Evolutionary conservation across 2,888 invertebrate genomes (phyloP).

Genomic region (Agriopis marginaria): DNA sequence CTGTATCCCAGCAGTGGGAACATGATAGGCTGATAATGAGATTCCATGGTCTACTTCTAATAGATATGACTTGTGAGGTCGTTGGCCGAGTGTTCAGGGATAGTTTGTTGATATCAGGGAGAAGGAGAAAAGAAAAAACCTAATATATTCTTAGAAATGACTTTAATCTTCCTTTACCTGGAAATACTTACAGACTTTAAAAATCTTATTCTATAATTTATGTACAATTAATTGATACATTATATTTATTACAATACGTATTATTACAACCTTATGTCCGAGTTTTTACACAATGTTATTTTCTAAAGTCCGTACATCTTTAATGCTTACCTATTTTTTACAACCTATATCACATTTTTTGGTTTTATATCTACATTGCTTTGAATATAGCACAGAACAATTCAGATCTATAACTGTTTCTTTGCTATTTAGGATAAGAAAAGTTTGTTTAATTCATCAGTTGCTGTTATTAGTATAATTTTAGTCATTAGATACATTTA

Average conservation of each 20-base stretch:
- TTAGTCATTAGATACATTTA: neutral
- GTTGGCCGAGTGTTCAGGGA: neutral
- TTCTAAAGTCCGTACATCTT: constrained; percentile 68
- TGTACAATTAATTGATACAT: constrained; percentile 74
- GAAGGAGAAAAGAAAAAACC: constrained; percentile 1
- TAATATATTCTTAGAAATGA: constrained; percentile 76
- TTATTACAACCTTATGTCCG: constrained; percentile 62
- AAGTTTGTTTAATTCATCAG: neutral
- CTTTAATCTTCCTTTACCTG: constrained; percentile 80
- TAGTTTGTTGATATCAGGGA: neutral
- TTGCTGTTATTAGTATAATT: neutral
- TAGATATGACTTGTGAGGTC: neutral
- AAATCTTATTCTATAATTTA: constrained; percentile 83
- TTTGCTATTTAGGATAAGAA: neutral
- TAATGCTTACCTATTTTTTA: constrained; percentile 79
- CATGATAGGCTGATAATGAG: no score
- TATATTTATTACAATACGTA: constrained; percentile 54
- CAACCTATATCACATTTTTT: constrained; percentile 85
- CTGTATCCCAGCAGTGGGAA: no score
- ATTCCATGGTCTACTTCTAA: no score
- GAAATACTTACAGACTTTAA: constrained; percentile 85
- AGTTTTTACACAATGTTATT: constrained; percentile 48
- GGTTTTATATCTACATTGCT: constrained; percentile 72
- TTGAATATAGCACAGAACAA: neutral
- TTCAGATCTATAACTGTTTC: neutral